Evolutionary conservation across 2,797 vertebrate species (phyloP), one percentile per base, ranked within the genome.

Genomic region (Apogon hyalosoma): DNA sequence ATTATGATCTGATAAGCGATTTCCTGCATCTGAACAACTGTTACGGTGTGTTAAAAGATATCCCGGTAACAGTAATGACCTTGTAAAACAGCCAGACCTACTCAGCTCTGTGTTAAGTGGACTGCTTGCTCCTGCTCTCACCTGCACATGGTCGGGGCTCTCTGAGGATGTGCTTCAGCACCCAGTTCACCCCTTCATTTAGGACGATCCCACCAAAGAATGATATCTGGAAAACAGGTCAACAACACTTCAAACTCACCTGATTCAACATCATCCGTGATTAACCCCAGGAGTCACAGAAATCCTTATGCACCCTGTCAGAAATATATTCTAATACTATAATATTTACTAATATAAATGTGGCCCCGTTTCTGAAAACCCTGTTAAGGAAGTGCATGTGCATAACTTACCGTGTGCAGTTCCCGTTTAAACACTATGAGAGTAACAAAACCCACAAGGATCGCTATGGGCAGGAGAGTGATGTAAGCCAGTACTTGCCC

Each of bases 391-490:
- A 4, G 53, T 51, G 16, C 11, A 24, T 41, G 49, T 67, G 63
- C 56, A 63, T 13, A 41, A 92, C 97, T 96, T 80, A 99, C 98
- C 77, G 97, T 99, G 93, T 99, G 98, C 77, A 99, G 94, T 75
- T 99, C 98, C 81, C 98, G 95, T 93, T 99, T 99, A 89, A 99
- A 99, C 88, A 98, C 95, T 80, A 99, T 98, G 77, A 99, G 97
- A 3, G 98, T 99, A 58, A 98, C 91, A 42, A 99, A 99, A 18
- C 98, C 96, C 63, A 97, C 94, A 8, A 98, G 94, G 84, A 99
- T 92, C 47, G 96, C 96, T 59, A 98, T 86, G 56, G 97, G 98
- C 18, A 96, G 87, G 47, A 99, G 95, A 82, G 96, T 99, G 89
- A 96, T 92, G 87, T 96, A 98, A 80, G 98, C 98, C 83, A 99